phyloP scores from a whole-genome alignment of 1,140 invertebrate genomes.

The Metopolophium dirhodum region DNA sequence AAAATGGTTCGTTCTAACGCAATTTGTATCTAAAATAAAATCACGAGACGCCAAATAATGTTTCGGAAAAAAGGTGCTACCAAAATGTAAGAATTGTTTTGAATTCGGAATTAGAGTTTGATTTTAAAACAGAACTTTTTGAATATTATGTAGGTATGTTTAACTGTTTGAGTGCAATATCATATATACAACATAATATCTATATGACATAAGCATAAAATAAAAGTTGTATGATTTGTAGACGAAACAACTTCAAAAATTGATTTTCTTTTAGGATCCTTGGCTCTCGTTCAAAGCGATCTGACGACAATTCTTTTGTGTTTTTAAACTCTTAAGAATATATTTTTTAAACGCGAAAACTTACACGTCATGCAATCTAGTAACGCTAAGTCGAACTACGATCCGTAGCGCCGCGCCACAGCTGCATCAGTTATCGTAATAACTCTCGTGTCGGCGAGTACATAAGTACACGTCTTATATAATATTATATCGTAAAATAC shows the following conservation, averaged over 20 bases:
- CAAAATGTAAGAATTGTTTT: not conserved
- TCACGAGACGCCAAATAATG: not conserved
- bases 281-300: not conserved
- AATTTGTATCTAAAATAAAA: not conserved
- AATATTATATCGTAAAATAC: not conserved
- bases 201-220: not conserved
- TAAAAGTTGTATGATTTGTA: not conserved
- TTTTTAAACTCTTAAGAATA: not conserved
- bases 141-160: too few relatives aligned
- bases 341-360: not conserved
- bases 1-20: not conserved
- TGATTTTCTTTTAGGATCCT: not conserved
- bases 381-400: not conserved
- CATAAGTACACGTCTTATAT: not conserved
- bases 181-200: too few relatives aligned
- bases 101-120: not conserved
- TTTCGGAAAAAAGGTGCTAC: not conserved
- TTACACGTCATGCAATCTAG: conserved; percentile 24
- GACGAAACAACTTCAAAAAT: not conserved
- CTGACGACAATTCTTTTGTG: not conserved
- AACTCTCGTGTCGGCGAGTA: not conserved
- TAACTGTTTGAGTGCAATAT: too few relatives aligned
- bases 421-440: not conserved
- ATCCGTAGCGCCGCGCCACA: not conserved
- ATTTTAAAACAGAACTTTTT: too few relatives aligned